These are phyloP conservation scores for Lepidocolaptes lacrymiger DNA, from an alignment of 2,797 vertebrate genomes.

Conservation along the genomic window DNA sequence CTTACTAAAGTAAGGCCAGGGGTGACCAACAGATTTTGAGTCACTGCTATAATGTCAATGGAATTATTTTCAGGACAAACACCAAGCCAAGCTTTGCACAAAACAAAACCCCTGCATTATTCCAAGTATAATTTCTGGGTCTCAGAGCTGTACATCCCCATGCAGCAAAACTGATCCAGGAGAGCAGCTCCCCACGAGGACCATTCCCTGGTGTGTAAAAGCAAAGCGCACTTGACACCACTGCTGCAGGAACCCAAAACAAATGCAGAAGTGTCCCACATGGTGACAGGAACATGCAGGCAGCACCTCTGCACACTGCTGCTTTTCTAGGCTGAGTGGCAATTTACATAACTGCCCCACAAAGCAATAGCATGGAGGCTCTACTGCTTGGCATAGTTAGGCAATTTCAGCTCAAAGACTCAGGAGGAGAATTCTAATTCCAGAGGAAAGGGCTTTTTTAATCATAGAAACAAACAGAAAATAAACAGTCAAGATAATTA, in stretches of 20 bases:
- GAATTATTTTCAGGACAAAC: background rate
- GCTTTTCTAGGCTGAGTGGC: background rate
- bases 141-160: background rate
- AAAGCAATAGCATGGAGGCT: background rate
- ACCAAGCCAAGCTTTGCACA: background rate
- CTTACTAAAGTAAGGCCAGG: background rate
- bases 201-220: background rate
- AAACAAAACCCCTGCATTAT: background rate
- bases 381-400: background rate
- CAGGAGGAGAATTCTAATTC: background rate
- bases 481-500: rapidly evolving
- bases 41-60: background rate
- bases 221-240: background rate
- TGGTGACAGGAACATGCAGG: background rate
- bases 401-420: background rate
- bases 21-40: background rate
- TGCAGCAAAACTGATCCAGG: background rate
- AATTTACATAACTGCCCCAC: background rate
- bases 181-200: background rate
- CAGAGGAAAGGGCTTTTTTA: background rate
- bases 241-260: background rate
- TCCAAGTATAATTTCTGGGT: background rate
- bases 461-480: background rate
- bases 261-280: background rate
- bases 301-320: background rate